Percentiles rank a stretch among this genome's conserved stretches.
Conservation (phyloP, 1,140 invertebrate genomes). For the Heterodera schachtii region DNA sequence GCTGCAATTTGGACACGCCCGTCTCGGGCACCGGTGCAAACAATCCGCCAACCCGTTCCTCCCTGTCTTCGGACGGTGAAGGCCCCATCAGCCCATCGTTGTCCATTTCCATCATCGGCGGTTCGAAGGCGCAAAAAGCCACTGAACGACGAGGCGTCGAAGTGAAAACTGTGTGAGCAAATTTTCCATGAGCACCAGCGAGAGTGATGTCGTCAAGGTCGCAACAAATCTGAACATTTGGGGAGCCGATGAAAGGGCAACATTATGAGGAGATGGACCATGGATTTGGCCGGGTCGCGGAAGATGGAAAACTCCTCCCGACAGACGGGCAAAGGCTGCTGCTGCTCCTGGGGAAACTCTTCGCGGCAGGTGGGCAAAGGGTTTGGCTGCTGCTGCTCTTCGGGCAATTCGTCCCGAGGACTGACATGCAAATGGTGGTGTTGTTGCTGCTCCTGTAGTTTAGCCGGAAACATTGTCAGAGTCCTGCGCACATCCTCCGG, state of each 20-base stretch:
- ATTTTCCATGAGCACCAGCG: constrained; percentile 32
- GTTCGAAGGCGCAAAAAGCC: constrained; percentile 5
- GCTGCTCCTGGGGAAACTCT: too few species aligned
- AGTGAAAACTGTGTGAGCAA: constrained; percentile 18
- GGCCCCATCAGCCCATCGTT: constrained; percentile 2
- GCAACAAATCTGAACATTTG: constrained; percentile 11
- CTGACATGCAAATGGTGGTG: neutral
- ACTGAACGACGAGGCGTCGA: constrained; percentile 34
- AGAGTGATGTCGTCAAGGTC: constrained; percentile 30
- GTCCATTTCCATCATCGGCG: constrained; percentile 13
- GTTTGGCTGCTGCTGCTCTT: neutral
- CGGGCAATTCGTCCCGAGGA: constrained; percentile 6
- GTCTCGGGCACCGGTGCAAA: neutral
- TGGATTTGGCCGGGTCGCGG: neutral
- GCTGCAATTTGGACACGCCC: neutral
- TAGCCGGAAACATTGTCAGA: neutral
- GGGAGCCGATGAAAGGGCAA: neutral
- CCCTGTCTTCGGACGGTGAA: neutral
- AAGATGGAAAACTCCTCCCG: constrained; percentile 22
- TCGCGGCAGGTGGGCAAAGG: neutral
- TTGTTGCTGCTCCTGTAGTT: neutral
- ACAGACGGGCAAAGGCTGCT: neutral
- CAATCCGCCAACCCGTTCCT: constrained; percentile 11
- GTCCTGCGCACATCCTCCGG: neutral
- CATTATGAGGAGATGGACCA: too few species aligned